phyloP scores from a whole-genome alignment of 2,113 vertebrate species.

The Rhea americana region DNA sequence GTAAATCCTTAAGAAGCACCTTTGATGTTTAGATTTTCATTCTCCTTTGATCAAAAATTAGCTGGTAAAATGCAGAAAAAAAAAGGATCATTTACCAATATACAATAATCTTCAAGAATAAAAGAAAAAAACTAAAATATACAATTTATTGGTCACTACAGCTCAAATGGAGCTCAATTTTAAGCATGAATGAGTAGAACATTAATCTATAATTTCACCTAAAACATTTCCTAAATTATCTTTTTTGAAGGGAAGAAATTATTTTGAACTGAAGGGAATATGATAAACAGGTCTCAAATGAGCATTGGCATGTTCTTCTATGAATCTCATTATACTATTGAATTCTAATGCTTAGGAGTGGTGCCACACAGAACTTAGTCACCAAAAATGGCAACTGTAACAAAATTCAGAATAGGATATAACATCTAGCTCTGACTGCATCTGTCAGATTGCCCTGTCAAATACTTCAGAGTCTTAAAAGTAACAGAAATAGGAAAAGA shows the following conservation, averaged over 20 bases:
- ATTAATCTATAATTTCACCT: background rate
- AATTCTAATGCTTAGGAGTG: constrained; percentile 36
- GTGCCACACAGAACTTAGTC: constrained; percentile 4
- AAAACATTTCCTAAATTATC: background rate
- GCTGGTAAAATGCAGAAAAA: background rate
- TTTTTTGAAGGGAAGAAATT: background rate
- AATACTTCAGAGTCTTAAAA: background rate
- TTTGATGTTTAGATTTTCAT: constrained; percentile 27
- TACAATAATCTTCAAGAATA: background rate
- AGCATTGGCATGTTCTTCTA: constrained; percentile 6
- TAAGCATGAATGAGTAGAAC: background rate
- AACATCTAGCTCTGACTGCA: constrained; percentile 30
- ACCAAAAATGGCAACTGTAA: constrained; percentile 46
- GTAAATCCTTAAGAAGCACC: constrained; percentile 6
- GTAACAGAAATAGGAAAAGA: constrained; percentile 8
- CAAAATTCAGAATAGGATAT: constrained; percentile 29
- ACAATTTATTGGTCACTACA: background rate
- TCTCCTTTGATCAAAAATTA: constrained; percentile 41
- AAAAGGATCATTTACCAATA: background rate
- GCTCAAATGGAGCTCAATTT: background rate
- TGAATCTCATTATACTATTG: constrained; percentile 12
- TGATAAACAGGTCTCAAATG: constrained; percentile 22
- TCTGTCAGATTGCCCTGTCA: constrained; percentile 24
- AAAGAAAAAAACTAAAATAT: background rate
- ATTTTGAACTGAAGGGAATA: background rate